Base-by-base conservation (phyloP, 1,140 invertebrate species). In the Nylanderia fulva region DNA sequence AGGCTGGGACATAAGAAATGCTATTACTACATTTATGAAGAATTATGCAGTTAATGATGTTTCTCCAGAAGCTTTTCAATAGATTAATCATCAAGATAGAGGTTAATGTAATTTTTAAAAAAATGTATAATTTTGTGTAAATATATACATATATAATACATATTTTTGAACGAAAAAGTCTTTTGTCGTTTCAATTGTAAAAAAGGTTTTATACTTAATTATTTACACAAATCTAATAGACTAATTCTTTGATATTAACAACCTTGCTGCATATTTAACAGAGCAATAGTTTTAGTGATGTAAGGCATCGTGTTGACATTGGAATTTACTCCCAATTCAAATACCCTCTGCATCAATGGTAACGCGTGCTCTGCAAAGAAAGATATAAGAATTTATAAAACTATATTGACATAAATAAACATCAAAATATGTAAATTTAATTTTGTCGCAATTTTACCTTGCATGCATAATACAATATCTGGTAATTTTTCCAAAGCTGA, bases 191-290 rank as follows among this genome's bases (percentile, higher is more conserved):
- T 29, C 45, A 74, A 69, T 77, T 52, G 56, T 86, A 82, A 85
- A 76, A 90, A 86, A 85, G 13, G 21, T 36, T 36, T 83, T 82
- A 48, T 29, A 27, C n/a, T 42, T 69, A 68, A 71, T n/a, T 88
- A 80, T 88, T 85, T 88, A 88, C 86, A 88, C 86, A 88, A 80
- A 71, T 15, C 13, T 72, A 72, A 83, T 36, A 85, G 60, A 89
- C 72, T 86, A 83, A 86, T n/a, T 76, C 64, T 84, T 69, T 52
- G 15, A 45, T 60, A 68, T 76, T 86, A 98, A 95, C 97, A 98
- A 36, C 97, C 98, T 91, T 97, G 96, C 91, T 98, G 98, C 61
- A 97, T 95, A 94, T 98, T 98, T 60, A 99, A 95, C 52, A 98
- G 95, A 86, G 96, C 95, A 58, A 99, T 96, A 77, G 97, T 97